These are phyloP conservation scores for Dendroctonus ponderosae DNA, from an alignment of 1,140 invertebrate genomes.

Conservation along the genomic window DNA sequence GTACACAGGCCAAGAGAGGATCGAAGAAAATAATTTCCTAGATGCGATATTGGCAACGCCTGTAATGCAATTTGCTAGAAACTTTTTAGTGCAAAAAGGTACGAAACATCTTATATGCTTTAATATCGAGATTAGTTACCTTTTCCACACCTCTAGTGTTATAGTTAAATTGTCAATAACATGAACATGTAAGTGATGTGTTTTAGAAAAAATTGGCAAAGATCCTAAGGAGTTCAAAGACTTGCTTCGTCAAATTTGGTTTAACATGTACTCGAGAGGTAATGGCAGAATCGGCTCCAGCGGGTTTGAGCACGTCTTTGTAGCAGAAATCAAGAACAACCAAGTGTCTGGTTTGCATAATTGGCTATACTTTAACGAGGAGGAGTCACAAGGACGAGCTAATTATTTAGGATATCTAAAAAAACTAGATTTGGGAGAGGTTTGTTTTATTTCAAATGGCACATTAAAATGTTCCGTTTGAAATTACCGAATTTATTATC, in stretches of 20 bases:
- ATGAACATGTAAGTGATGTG: slow-evolving; percentile 1
- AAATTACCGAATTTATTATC: slow-evolving; percentile 74
- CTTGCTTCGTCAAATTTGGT: slow-evolving; percentile 75
- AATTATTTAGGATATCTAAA: slow-evolving; percentile 82
- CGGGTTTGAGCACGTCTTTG: slow-evolving; percentile 85
- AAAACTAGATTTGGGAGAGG: slow-evolving; percentile 66
- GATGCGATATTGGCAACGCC: slow-evolving; percentile 70
- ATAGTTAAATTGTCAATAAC: no score
- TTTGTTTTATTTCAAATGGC: slow-evolving; percentile 67
- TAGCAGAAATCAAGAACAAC: slow-evolving; percentile 77
- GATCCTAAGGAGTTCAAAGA: slow-evolving; percentile 70
- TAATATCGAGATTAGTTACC: no score
- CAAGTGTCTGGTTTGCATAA: slow-evolving; percentile 82
- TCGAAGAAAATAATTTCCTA: slow-evolving; percentile 74
- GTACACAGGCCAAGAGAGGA: slow-evolving; percentile 70
- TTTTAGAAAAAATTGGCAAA: slow-evolving; percentile 52
- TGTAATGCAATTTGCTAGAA: slow-evolving; percentile 72
- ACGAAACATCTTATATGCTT: no score
- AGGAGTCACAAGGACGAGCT: slow-evolving; percentile 64
- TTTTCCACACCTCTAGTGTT: no score
- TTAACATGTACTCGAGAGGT: slow-evolving; percentile 76
- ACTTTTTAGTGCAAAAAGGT: slow-evolving; percentile 70
- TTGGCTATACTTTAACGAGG: slow-evolving; percentile 80
- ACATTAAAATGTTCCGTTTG: slow-evolving; percentile 76
- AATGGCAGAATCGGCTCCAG: slow-evolving; percentile 73